Percentiles rank a stretch among this genome's conserved stretches.
Conservation (phyloP, 1,140 invertebrate genomes). For the Nylanderia fulva region DNA sequence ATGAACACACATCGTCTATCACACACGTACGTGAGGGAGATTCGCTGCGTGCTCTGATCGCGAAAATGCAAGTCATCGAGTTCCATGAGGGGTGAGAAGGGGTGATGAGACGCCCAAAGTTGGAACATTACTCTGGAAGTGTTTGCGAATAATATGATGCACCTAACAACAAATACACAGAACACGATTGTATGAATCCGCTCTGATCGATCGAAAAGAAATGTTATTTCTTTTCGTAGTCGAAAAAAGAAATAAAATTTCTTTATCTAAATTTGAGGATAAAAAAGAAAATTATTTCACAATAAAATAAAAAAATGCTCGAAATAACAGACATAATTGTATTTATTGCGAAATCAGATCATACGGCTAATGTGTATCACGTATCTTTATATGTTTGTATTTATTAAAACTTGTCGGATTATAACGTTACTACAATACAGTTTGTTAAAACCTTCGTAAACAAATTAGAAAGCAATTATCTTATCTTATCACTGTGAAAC, state of each 20-base stretch:
- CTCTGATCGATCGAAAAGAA: constrained; percentile 61
- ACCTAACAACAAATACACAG: constrained; percentile 59
- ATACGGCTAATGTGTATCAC: constrained; percentile 52
- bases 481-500: too few species aligned
- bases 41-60: constrained; percentile 58
- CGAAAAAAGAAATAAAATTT: constrained; percentile 4
- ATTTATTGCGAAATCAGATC: constrained; percentile 47
- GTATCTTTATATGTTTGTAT: constrained; percentile 54
- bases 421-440: constrained; percentile 72
- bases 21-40: constrained; percentile 39
- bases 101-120: constrained; percentile 72
- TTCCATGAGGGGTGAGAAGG: constrained; percentile 58
- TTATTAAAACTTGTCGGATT: constrained; percentile 69
- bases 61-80: constrained; percentile 72
- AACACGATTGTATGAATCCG: constrained; percentile 61
- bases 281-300: too few species aligned
- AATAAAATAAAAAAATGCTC: too few species aligned
- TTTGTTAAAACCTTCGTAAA: constrained; percentile 58
- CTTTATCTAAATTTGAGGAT: background rate
- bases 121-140: constrained; percentile 37
- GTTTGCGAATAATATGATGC: constrained; percentile 73
- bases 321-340: background rate
- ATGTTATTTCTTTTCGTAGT: constrained; percentile 10
- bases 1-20: constrained; percentile 42
- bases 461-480: constrained; percentile 53